Percentiles rank a stretch among this genome's conserved stretches.
phyloP scores from a whole-genome alignment of 2,888 invertebrate species.

The Villa cingulata region DNA sequence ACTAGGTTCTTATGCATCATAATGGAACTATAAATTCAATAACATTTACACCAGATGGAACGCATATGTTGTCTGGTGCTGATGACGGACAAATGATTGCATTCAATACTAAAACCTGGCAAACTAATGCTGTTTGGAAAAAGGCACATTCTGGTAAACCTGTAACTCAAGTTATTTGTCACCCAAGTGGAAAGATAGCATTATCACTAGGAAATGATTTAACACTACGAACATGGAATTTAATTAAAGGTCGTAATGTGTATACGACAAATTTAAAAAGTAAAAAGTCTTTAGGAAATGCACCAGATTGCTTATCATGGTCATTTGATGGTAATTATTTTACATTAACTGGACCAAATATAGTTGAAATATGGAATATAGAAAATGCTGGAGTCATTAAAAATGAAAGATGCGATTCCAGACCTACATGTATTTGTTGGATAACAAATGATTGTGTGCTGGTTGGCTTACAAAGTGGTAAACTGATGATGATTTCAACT shows the following conservation, averaged over 20 bases:
- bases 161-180: slow-evolving; percentile 63
- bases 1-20: slow-evolving; percentile 54
- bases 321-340: slow-evolving; percentile 66
- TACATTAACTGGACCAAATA: slow-evolving; percentile 55
- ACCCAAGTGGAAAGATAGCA: slow-evolving; percentile 80
- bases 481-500: slow-evolving; percentile 45
- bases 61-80: slow-evolving; percentile 70
- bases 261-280: slow-evolving; percentile 75
- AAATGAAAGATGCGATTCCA: slow-evolving; percentile 50
- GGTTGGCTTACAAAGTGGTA: slow-evolving; percentile 63
- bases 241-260: slow-evolving; percentile 80
- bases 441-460: slow-evolving; percentile 46
- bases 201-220: slow-evolving; percentile 75
- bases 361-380: slow-evolving; percentile 68
- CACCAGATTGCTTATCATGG: slow-evolving; percentile 47
- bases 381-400: slow-evolving; percentile 60
- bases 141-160: slow-evolving; percentile 69
- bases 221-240: slow-evolving; percentile 82
- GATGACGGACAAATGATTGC: slow-evolving; percentile 74
- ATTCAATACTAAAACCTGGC: slow-evolving; percentile 73
- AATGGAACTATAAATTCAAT: slow-evolving; percentile 69
- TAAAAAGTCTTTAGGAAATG: slow-evolving; percentile 39
- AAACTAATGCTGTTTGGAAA: slow-evolving; percentile 66
- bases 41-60: slow-evolving; percentile 59
- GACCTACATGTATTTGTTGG: slow-evolving; percentile 60